Conservation (phyloP, 1,140 invertebrate species). For the Cryptotermes secundus region DNA sequence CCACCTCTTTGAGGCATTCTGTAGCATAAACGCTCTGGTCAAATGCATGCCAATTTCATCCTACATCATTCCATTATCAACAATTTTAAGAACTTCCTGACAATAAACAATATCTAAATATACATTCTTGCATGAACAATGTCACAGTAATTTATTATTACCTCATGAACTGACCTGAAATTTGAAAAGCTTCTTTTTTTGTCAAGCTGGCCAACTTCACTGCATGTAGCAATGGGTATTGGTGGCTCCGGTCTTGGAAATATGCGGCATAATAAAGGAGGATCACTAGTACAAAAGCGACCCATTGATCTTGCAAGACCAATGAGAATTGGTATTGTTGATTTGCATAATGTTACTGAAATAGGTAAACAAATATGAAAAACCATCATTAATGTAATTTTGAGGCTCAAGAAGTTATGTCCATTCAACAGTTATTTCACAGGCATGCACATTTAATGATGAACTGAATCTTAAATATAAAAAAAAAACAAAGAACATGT, state of each 20-base stretch:
- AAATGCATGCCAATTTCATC: not conserved
- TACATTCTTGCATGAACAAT: slow-evolving; percentile 33
- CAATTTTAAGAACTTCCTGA: not conserved
- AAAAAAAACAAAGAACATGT: too few relatives aligned
- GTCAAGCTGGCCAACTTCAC: slow-evolving; percentile 47
- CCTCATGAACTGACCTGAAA: slow-evolving; percentile 40
- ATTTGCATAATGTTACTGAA: slow-evolving; percentile 72
- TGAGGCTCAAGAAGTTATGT: too few relatives aligned
- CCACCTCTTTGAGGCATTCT: not conserved
- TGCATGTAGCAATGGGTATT: slow-evolving; percentile 43
- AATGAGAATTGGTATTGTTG: slow-evolving; percentile 80
- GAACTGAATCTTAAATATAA: too few relatives aligned
- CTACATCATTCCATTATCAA: not conserved
- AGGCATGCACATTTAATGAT: too few relatives aligned
- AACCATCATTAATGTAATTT: too few relatives aligned
- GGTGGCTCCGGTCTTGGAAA: slow-evolving; percentile 75
- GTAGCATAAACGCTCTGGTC: not conserved
- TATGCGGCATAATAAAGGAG: slow-evolving; percentile 78
- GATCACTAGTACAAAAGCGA: slow-evolving; percentile 71
- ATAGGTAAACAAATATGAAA: not conserved
- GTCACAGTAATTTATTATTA: slow-evolving; percentile 35
- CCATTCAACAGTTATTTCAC: too few relatives aligned
- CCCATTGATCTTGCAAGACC: slow-evolving; percentile 88
- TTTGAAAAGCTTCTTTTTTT: slow-evolving; percentile 51
- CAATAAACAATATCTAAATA: not conserved